Percentiles rank a stretch among this genome's conserved stretches.
Conservation (phyloP, 2,113 vertebrate genomes). For the Bufo bufo region DNA sequence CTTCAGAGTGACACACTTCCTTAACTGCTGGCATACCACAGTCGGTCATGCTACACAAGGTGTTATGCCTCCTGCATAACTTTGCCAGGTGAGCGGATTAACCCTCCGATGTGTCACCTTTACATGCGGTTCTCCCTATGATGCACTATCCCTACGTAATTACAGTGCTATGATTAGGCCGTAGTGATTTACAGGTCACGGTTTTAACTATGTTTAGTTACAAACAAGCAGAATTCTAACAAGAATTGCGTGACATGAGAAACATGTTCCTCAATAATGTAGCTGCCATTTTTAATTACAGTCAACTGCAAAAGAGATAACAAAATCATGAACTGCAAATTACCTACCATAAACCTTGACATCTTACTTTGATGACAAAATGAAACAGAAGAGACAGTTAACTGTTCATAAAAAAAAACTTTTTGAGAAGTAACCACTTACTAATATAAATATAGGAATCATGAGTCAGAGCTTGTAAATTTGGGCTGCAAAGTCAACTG, state of each 20-base stretch:
- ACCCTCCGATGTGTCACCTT: too few species aligned
- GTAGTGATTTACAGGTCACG: neutral
- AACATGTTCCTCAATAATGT: conserved; percentile 37
- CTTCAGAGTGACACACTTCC: too few species aligned
- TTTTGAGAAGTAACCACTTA: neutral
- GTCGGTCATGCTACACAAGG: too few species aligned
- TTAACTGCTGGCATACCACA: too few species aligned
- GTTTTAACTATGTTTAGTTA: conserved; percentile 31
- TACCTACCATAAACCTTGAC: conserved; percentile 40
- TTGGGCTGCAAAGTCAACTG: neutral
- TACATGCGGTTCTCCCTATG: too few species aligned
- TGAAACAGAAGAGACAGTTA: conserved; percentile 31
- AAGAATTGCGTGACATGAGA: conserved; percentile 31
- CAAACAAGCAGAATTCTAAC: conserved; percentile 34
- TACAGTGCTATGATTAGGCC: conserved; percentile 16
- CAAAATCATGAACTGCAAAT: conserved; percentile 46
- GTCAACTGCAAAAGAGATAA: conserved; percentile 34
- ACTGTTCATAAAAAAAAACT: neutral
- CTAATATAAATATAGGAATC: neutral
- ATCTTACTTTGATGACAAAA: conserved; percentile 44
- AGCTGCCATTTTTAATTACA: conserved; percentile 47
- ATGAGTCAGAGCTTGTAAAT: neutral
- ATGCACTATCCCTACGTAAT: neutral
- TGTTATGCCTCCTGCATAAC: too few species aligned
- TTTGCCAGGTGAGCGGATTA: too few species aligned